These are phyloP conservation scores for Paguma larvata DNA, from an alignment of 2,797 vertebrate species.

Conservation along the genomic window DNA sequence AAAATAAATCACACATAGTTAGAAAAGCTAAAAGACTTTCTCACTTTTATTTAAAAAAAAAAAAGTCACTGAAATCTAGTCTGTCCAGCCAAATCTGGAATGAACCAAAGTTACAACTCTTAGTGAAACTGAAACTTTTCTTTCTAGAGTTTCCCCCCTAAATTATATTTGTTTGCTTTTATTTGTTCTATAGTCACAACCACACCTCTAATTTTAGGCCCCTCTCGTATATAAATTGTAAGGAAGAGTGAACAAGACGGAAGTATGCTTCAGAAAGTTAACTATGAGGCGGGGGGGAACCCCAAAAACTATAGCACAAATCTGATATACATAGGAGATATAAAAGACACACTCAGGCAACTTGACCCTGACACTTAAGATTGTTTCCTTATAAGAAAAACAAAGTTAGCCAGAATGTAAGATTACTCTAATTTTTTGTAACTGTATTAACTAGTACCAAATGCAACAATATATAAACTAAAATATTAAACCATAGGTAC, in stretches of 20 bases:
- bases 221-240: background rate
- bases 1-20: background rate
- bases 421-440: constrained; percentile 33
- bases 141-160: background rate
- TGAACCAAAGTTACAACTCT: background rate
- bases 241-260: background rate
- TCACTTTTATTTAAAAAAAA: constrained; percentile 28
- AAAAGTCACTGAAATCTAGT: constrained; percentile 8
- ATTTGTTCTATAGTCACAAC: constrained; percentile 6
- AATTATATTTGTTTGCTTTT: constrained; percentile 17
- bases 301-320: background rate
- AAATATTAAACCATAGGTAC: background rate
- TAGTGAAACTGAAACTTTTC: background rate
- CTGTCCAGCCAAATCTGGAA: background rate
- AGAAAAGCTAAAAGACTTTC: background rate
- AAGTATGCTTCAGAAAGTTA: constrained; percentile 12
- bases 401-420: background rate
- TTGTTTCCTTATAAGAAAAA: background rate
- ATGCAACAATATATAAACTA: constrained; percentile 1
- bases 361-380: background rate
- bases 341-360: constrained; percentile 15
- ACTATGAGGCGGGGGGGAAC: background rate
- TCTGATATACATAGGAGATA: background rate
- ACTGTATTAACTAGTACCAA: constrained; percentile 9
- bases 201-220: background rate